These are phyloP conservation scores for Brevimyrus niger DNA, from an alignment of 2,113 vertebrate genomes.

Conservation along the genomic window DNA sequence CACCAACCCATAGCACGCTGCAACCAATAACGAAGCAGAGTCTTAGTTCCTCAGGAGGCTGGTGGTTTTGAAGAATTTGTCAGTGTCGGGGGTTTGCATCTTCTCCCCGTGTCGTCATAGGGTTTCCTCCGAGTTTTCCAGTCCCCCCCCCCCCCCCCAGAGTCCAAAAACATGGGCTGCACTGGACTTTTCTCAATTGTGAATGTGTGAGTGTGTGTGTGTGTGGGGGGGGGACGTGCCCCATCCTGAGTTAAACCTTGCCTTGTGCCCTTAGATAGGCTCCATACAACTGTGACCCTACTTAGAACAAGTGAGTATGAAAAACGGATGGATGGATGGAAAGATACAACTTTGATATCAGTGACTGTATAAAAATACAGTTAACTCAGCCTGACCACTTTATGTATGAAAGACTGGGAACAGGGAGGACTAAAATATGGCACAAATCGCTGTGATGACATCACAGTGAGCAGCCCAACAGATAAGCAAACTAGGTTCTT, in stretches of 20 bases:
- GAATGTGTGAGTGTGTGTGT: background rate
- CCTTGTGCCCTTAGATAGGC: background rate
- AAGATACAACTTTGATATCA: background rate
- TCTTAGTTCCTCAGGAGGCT: background rate
- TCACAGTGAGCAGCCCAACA: background rate
- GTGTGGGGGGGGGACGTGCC: too few species aligned
- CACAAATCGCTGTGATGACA: background rate
- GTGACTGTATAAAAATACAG: background rate
- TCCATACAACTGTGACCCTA: background rate
- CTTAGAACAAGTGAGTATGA: background rate
- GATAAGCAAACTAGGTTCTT: background rate
- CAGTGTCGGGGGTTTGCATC: background rate
- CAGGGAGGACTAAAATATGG: background rate
- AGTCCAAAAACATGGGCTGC: background rate
- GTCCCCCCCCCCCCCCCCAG: background rate
- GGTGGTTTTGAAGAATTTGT: background rate
- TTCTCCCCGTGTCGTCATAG: background rate
- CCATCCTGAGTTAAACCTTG: background rate
- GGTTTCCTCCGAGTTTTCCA: background rate
- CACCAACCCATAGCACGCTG: background rate
- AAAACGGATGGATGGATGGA: background rate
- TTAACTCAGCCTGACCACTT: background rate
- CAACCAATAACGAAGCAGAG: background rate
- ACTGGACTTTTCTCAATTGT: background rate
- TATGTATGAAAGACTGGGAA: background rate